Evolutionary conservation across 1,140 invertebrate genomes (phyloP).

Genomic region (Aphaenogaster rudis): DNA sequence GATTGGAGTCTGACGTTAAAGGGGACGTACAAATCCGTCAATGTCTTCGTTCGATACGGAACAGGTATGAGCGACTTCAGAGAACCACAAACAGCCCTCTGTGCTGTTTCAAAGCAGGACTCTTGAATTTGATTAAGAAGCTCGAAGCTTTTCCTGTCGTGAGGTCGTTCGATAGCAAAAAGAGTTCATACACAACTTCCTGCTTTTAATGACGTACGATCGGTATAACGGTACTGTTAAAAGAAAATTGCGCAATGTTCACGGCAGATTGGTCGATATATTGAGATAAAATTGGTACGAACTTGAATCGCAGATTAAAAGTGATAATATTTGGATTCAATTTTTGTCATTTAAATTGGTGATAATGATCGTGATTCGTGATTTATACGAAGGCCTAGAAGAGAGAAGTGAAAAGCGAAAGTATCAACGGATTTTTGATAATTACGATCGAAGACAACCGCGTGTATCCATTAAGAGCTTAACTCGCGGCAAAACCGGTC

Average conservation of each 20-base stretch:
- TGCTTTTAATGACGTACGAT: not conserved
- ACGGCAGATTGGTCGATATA: not conserved
- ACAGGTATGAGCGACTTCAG: conserved; percentile 17
- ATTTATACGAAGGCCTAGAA: conserved; percentile 40
- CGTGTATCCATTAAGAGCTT: conserved; percentile 55
- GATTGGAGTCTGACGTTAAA: conserved; percentile 58
- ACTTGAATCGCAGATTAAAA: not conserved
- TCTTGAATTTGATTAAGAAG: conserved; percentile 46
- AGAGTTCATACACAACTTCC: not conserved
- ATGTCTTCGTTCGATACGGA: conserved; percentile 53
- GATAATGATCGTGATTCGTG: not conserved
- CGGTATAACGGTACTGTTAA: not conserved
- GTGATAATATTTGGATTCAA: not conserved
- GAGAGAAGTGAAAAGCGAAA: conserved; percentile 34
- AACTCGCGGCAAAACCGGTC: conserved; percentile 60
- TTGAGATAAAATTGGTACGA: not conserved
- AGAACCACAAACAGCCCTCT: conserved; percentile 21
- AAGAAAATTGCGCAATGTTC: not conserved
- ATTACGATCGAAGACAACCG: conserved; percentile 53
- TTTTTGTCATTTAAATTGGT: not conserved
- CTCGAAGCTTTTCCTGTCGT: conserved; percentile 5
- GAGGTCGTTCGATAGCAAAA: conserved; percentile 13
- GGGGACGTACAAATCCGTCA: conserved; percentile 56
- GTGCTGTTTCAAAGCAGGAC: conserved; percentile 18
- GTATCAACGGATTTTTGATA: conserved; percentile 47